These are phyloP conservation scores for Tenthredo livida DNA, from an alignment of 2,888 invertebrate genomes.

Conservation along the genomic window DNA sequence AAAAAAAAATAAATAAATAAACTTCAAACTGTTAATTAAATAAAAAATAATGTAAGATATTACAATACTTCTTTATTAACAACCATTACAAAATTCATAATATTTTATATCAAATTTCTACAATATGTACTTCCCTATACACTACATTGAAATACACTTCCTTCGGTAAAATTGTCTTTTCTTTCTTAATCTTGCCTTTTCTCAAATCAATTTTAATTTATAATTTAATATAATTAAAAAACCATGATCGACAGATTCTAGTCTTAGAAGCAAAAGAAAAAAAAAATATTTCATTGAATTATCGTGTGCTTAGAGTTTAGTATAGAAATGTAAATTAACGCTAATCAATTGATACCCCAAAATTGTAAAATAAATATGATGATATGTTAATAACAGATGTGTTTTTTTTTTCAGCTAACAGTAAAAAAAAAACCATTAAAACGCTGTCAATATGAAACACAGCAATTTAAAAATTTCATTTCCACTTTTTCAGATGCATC, in stretches of 20 bases:
- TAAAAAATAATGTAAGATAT: constrained; percentile 49
- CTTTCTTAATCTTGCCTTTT: constrained; percentile 10
- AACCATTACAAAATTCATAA: constrained; percentile 52
- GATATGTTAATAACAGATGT: constrained; percentile 38
- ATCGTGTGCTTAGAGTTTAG: constrained; percentile 12
- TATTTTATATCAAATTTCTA: constrained; percentile 50
- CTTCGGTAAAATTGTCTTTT: constrained; percentile 30
- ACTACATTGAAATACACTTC: constrained; percentile 47
- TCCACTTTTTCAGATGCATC: constrained; percentile 39
- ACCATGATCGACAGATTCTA: not conserved
- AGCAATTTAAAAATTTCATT: not conserved
- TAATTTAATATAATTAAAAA: not conserved
- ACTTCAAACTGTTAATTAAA: constrained; percentile 26
- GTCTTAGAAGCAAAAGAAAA: not conserved
- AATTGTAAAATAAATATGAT: not conserved
- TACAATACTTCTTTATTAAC: constrained; percentile 52
- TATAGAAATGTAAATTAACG: not conserved
- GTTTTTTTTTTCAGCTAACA: not conserved
- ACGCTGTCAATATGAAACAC: constrained; percentile 11
- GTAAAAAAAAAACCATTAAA: not conserved
- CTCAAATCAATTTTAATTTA: not conserved
- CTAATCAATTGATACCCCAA: constrained; percentile 14
- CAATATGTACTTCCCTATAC: constrained; percentile 48
- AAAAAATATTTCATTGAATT: constrained; percentile 8
- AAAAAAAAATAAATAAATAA: constrained; percentile 10